A percentile compares a stretch with the other conserved stretches of the same genome.
Conservation (phyloP, 2,888 invertebrate species). For the Drosophila pullipes region DNA sequence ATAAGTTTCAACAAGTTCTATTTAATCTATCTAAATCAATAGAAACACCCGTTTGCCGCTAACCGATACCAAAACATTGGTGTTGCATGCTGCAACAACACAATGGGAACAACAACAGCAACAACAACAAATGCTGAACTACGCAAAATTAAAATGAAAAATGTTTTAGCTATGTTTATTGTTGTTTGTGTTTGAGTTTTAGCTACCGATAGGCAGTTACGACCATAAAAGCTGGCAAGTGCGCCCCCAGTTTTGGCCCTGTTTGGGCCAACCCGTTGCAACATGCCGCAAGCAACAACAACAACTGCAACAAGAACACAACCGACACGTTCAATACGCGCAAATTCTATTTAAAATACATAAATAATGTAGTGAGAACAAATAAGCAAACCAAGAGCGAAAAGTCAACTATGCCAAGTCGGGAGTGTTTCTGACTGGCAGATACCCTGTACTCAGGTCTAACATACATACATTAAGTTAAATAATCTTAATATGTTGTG, state of each 20-base stretch:
- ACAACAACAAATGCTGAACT: conserved; percentile 28
- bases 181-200: conserved; percentile 20
- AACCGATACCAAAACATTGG: conserved; percentile 12
- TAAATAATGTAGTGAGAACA: conserved; percentile 40
- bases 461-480: too few species aligned
- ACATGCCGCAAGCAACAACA: conserved; percentile 51
- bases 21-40: background rate
- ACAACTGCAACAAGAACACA: conserved; percentile 29
- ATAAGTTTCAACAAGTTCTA: background rate
- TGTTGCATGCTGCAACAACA: conserved; percentile 34
- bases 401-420: background rate
- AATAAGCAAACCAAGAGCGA: conserved; percentile 20
- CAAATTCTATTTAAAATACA: conserved; percentile 67
- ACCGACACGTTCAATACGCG: conserved; percentile 56
- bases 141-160: conserved; percentile 67
- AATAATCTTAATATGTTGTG: too few species aligned
- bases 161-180: conserved; percentile 36
- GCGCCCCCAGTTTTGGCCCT: conserved; percentile 29
- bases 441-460: background rate
- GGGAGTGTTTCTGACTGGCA: background rate
- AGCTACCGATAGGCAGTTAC: conserved; percentile 58
- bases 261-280: conserved; percentile 64
- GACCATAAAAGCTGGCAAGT: conserved; percentile 60
- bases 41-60: conserved; percentile 25
- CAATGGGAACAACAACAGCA: conserved; percentile 52